Percentiles rank a stretch among this genome's conserved stretches.
These are phyloP conservation scores for Amphilophus citrinellus DNA, from an alignment of 2,113 vertebrate genomes.

Conservation along the genomic window DNA sequence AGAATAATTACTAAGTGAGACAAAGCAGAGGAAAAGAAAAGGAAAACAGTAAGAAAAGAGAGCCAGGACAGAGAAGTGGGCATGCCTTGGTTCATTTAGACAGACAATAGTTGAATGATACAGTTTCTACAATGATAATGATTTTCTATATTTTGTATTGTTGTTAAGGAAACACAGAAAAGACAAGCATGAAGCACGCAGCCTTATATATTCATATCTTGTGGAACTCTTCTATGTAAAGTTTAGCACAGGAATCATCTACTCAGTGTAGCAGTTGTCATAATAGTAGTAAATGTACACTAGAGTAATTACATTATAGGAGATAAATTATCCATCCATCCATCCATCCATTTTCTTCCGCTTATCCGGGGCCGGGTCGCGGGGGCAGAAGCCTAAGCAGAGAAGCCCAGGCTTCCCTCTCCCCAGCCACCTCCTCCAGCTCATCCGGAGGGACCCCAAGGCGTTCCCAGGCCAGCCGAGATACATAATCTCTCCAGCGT, in stretches of 20 bases:
- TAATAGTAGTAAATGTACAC: neutral
- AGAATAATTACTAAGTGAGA: conserved; percentile 55
- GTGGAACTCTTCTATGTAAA: neutral
- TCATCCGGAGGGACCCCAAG: too few species aligned
- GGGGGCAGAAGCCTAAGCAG: too few species aligned
- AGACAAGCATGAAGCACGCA: neutral
- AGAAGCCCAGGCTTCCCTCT: too few species aligned
- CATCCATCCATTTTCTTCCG: too few species aligned
- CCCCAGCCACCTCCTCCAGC: too few species aligned
- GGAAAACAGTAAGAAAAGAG: conserved; percentile 48
- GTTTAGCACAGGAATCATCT: neutral
- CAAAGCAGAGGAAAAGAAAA: conserved; percentile 65
- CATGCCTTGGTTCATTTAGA: conserved; percentile 53
- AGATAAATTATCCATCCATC: neutral
- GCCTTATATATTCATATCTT: neutral
- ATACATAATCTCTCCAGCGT: too few species aligned
- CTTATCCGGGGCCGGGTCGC: too few species aligned
- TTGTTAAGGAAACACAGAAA: conserved; percentile 14
- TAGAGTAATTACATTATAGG: neutral
- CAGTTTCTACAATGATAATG: conserved; percentile 42
- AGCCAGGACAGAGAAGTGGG: conserved; percentile 46
- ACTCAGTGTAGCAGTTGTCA: neutral
- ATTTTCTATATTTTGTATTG: conserved; percentile 24
- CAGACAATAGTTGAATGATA: conserved; percentile 58
- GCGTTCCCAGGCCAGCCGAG: too few species aligned